Base-by-base conservation (phyloP, 2,888 invertebrate genomes). In the Amphipoea lucens region DNA sequence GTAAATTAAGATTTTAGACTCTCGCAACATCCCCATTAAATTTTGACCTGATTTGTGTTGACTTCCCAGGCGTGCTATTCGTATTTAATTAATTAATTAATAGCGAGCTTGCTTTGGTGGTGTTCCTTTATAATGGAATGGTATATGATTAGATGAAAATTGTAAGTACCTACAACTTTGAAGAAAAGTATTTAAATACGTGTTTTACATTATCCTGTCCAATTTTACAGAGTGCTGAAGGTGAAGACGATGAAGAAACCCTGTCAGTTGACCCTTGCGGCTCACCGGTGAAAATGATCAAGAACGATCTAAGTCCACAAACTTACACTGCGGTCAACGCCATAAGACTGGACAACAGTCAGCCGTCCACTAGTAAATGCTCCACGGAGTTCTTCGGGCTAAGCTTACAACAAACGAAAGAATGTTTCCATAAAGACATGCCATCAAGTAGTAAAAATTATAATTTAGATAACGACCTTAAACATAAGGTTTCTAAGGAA, bases 201-300 rank as follows among this genome's bases (percentile, higher is more conserved):
- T 51, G 1, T n/a, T 54, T 54, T 66, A 36, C 17, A 60, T 20
- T n/a, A 29, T 17, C 6, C 6, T 63, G 7, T 74, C 17, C 40
- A 12, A 36, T 36, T 62, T 80, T 78, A 36, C 90, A 95, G 96
- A 95, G 95, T 83, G 96, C 97, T 23, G 97, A 97, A 91, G 97
- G 96, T 36, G 97, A 97, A 88, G 97, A 97, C 79, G 97, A 97
- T 83, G 97, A 97, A 89, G 96, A 97, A 78, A 97, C 97, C 0
- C 90, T 97, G 23, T 97, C 97, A 65, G 95, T 94, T 36, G 97
- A 97, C 74, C 95, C 96, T 0, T 96, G 95, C 86, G 93, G 91
- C 88, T 95, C 95, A 1, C 95, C 96, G 71, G 95, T 94, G 83
- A 93, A 86, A 81, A 87, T 95, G 76, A 96, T 95, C 72, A 94